Base-by-base conservation (phyloP, 2,113 vertebrate genomes). In the Antennarius striatus region DNA sequence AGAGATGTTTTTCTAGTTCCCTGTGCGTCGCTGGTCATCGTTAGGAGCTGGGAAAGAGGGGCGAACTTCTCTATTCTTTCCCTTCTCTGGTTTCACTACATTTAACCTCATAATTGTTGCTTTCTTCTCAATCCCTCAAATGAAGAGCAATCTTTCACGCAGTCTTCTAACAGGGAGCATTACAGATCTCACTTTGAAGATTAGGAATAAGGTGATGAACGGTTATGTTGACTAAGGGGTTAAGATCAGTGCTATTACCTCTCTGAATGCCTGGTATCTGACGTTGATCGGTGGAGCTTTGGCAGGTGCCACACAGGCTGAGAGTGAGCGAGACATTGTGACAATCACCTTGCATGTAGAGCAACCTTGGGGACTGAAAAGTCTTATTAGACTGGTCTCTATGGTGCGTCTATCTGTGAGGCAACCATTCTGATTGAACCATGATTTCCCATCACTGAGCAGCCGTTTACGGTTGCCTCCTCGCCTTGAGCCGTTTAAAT, bases 391-490 rank as follows among this genome's bases (percentile, higher is more conserved):
- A 2, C 16, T 49, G 8, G 4, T 40, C 55, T 56, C 9, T 29
- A 5, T 17, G 54, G 64, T 61, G 49, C 60, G 29, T 42, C 22
- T 1, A 58, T 68, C 61, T 58, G 55, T 46, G 70, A 61, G 61
- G 32, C 52, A 54, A 71, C 63, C 16, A 12, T 58, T 50, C 14
- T 59, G 73, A 75, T 57, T 81, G 54, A 83, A 32, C 67, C 13
- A 16, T 47, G 57, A 58, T 63, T 57, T 59, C 11, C 40, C 40
- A 40, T 28, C 61, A 39, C 74, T 71, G 30, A 75, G 42, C 49
- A 56, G 40, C 63, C 67, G 61, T 68, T 58, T 58, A 50, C 61
- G 50, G 57, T 68, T 56, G 54, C 47, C 5, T 0, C 30, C 10
- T 64, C 6, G 62, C 75, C 70, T 80, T 73, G 29, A 78, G 70